Evolutionary conservation across 1,140 invertebrate genomes (phyloP).

Genomic region (Lepidostoma basale): DNA sequence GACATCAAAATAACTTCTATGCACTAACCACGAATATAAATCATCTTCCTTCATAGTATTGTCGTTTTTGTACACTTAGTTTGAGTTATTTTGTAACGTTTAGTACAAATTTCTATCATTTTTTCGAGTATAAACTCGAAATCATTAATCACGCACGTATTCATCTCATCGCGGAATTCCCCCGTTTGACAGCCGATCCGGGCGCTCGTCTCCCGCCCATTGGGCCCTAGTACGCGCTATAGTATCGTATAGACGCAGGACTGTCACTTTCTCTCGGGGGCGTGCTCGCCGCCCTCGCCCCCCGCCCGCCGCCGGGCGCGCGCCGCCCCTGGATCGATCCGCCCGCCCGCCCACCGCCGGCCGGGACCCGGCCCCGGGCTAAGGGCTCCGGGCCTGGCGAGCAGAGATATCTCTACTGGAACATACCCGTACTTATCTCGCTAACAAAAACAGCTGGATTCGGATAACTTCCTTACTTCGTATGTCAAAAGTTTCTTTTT

Average conservation of each 20-base stretch:
- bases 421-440: too few species aligned
- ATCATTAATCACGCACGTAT: neutral
- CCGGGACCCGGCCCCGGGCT: neutral
- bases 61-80: too few species aligned
- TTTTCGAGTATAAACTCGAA: too few species aligned
- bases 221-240: conserved; percentile 4
- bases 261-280: conserved; percentile 30
- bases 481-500: too few species aligned
- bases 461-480: too few species aligned
- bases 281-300: conserved; percentile 48
- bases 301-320: conserved; percentile 46
- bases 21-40: too few species aligned
- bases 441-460: too few species aligned
- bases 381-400: neutral
- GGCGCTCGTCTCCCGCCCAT: conserved; percentile 9
- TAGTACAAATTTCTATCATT: neutral
- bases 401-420: too few species aligned
- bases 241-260: conserved; percentile 22
- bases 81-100: too few species aligned
- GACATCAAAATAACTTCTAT: too few species aligned
- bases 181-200: too few species aligned
- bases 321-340: conserved; percentile 25
- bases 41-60: too few species aligned
- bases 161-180: neutral
- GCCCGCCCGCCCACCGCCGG: neutral